These are phyloP conservation scores for Myiotriccus ornatus DNA, from an alignment of 2,797 vertebrate genomes.

Conservation along the genomic window DNA sequence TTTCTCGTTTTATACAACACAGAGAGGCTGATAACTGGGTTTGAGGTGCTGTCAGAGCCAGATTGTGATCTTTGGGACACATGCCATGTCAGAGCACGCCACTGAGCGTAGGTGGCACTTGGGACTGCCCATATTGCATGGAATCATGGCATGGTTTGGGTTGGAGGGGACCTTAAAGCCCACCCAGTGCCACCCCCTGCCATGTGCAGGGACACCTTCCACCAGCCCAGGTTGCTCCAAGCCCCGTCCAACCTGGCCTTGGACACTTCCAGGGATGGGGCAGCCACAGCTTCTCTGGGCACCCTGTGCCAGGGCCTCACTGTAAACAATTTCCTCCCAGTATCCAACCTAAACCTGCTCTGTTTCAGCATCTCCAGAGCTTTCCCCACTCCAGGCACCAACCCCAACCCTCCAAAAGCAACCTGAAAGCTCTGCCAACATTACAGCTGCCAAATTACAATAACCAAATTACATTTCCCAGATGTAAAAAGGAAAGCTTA, in stretches of 20 bases:
- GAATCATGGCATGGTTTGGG: accelerated
- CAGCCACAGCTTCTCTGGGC: not conserved
- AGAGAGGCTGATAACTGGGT: not conserved
- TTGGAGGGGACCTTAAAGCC: accelerated
- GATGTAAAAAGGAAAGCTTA: not conserved
- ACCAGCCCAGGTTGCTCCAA: not conserved
- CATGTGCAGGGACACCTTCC: not conserved
- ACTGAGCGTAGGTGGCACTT: accelerated
- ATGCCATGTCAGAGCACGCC: not conserved
- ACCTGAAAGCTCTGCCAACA: not conserved
- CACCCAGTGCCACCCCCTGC: not conserved
- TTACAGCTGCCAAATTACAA: not conserved
- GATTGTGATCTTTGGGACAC: not conserved
- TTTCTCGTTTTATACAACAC: not conserved
- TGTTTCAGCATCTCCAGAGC: not conserved
- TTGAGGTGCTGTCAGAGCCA: not conserved
- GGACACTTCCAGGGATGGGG: not conserved
- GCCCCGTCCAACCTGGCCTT: accelerated
- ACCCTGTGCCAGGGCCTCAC: not conserved
- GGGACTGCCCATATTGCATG: not conserved
- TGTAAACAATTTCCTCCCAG: not conserved
- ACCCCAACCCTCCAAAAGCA: not conserved
- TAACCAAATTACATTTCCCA: not conserved
- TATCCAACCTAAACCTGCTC: not conserved
- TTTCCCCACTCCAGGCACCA: not conserved